Base-by-base conservation (phyloP, 1,140 invertebrate species). In the Nylanderia fulva region DNA sequence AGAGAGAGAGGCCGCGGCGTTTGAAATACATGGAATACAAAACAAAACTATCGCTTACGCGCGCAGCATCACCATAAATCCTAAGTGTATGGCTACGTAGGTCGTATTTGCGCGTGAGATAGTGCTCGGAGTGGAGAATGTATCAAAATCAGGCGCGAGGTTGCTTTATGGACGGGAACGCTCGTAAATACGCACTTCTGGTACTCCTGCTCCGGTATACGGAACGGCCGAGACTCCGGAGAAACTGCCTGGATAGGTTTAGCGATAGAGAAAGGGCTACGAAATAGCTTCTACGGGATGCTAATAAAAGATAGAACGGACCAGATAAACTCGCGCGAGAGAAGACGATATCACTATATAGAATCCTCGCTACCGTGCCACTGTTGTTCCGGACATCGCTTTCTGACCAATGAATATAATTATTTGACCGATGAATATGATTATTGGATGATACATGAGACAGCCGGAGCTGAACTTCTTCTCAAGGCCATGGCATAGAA, bases 131-230 rank as follows among this genome's bases (percentile, higher is more conserved):
- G 85, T 84, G 90, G 93, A 93, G 93, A 95, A 95, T 95, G 94
- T 95, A 94, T 95, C 94, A 95, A 95, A 95, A 95, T 95, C 94
- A 95, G 94, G 93, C 93, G 94, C 93, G 93, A 95, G 94, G 93
- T 93, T 95, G 93, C 94, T 95, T 95, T 95, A 95, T 95, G 94
- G 94, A 94, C 94, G 94, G 92, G 92, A 93, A 93, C 93, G 94
- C 94, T 95, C 94, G 94, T 95, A 95, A 95, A 95, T 95, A 95
- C 94, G 94, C 94, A 95, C 94, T 95, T 95, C 94, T 94, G 93
- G 86, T 93, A 92, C 91, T 92, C 90, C 90, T 92, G 90, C 91
- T 89, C 88, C 88, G 74, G 89, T 82, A n/a, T 90, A 86, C 88
- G 91, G 89, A 92, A 92, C 91, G 91, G 89, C 87, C 89, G 88